Base-by-base conservation (phyloP, 2,113 vertebrate genomes). In the Alaudala cheleensis region DNA sequence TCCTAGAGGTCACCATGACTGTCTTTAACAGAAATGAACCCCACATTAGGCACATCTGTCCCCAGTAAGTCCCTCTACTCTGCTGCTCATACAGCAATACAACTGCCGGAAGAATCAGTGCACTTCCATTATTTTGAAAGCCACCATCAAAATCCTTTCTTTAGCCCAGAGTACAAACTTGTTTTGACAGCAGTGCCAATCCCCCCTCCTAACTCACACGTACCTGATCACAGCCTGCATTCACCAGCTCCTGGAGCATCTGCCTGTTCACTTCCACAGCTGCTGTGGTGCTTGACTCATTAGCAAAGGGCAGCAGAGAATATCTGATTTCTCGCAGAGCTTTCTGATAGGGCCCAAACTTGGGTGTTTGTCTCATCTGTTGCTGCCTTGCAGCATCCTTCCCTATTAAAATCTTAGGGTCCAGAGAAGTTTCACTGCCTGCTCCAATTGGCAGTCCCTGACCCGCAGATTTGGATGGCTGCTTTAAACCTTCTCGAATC, bases 331-430 rank as follows among this genome's bases (percentile, higher is more conserved):
- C 99, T 76, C 99, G 96, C 88, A 99, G 93, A 34, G 99, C 99
- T 93, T 98, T 99, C 98, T 99, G 99, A 90, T 99, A 99, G 3
- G 99, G 99, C 94, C 99, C 99, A 92, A 99, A 99, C 97, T 99
- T 99, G 44, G 99, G 98, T 0, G 98, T 98, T 3, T 98, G 98
- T 56, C 99, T 98, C 92, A 99, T 98, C 95, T 99, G 99, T 94
- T 99, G 99, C 95, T 99, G 99, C 57, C 99, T 98, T 34, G 98
- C 94, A 11, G 98, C 92, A 96, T 99, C 99, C 94, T 99, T 99
- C 81, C 98, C 97, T 57, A 97, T 85, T 51, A 98, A 95, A 83
- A 97, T 95, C 97, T 99, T 99, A 95, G 97, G 94, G 88, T 99
- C 99, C 65, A 98, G 97, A 87, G 97, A 69, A 51, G 97, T 93